Conservation (phyloP, 2,113 vertebrate species). For the Cephalopholis sonnerati region DNA sequence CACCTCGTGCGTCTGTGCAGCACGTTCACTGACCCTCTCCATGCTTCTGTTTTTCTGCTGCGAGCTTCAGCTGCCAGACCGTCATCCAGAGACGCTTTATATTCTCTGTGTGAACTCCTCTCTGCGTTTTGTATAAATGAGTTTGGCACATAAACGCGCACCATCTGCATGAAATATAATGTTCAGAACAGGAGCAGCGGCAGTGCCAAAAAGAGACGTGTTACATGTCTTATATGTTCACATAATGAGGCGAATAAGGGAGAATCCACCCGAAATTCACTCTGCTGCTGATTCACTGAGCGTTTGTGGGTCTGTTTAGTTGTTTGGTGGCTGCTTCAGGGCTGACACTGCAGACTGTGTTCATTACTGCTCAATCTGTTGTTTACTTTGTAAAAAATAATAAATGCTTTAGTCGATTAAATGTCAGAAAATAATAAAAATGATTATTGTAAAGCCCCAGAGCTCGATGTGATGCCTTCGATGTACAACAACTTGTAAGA, state of each 20-base stretch:
- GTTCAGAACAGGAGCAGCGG: neutral
- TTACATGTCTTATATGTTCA: slow-evolving; percentile 1
- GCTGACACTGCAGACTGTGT: too few species aligned
- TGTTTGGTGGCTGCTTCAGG: neutral
- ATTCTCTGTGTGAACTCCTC: neutral
- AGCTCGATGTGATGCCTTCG: neutral
- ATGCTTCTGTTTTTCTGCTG: neutral
- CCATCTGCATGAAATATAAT: slow-evolving; percentile 23
- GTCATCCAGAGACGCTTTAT: neutral
- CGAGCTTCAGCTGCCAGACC: slow-evolving; percentile 19
- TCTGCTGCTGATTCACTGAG: neutral
- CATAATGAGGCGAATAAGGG: neutral
- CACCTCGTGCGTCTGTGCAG: neutral
- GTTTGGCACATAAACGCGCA: neutral
- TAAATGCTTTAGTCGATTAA: neutral
- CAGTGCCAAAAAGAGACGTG: neutral
- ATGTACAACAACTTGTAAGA: too few species aligned
- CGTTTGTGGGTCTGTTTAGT: neutral
- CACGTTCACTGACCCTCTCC: neutral
- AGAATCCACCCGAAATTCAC: neutral
- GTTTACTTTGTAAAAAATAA: neutral
- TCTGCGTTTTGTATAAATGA: neutral
- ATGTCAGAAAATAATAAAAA: neutral
- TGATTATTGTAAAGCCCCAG: neutral
- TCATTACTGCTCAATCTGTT: neutral